Base-by-base conservation (phyloP, 2,888 invertebrate genomes). In the Eilema caniola region DNA sequence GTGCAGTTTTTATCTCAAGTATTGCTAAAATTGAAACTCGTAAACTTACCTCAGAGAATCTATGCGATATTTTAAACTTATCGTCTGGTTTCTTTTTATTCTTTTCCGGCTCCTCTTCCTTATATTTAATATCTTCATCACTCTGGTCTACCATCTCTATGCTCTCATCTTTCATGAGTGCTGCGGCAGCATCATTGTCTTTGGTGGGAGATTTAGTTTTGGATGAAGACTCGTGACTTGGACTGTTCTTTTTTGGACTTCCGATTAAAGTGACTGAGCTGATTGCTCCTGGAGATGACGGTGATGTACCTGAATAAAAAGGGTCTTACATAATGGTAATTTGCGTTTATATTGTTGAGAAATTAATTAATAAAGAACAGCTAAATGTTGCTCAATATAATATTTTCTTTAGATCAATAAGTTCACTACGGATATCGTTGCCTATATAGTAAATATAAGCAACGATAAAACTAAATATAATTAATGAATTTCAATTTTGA, bases 181-280 rank as follows among this genome's bases (percentile, higher is more conserved):
- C 86, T 1, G 89, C 90, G 2, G 92, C 89, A 20, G 83, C 88
- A 47, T 93, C 90, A 60, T 93, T 93, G 69, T 93, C 93, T 73
- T 90, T 93, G 0, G 85, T 85, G 2, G 89, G 88, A 10, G 93
- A 88, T 66, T 90, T 89, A 20, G 79, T 84, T 25, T 89, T 89
- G 0, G 71, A n/a, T 59, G 85, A 88, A 0, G 83, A 76, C 0
- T 89, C 88, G 14, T 92, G 69, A 16, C 73, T 92, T 41, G 93
- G 93, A 73, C 93, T 94, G 2, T 82, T 81, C 71, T 93, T 93
- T 69, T 92, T 94, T 0, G 93, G 93, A 76, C 96, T 97, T 0
- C 97, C 97, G 0, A 97, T 96, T 63, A 97, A 86, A 0, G 97
- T 98, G 0, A 97, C 96, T 14, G 97, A 97, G 84, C 97, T 97